These are phyloP conservation scores for Isaurus tuberculatus DNA, from an alignment of 92 coral and sea anemone species.

Conservation along the genomic window DNA sequence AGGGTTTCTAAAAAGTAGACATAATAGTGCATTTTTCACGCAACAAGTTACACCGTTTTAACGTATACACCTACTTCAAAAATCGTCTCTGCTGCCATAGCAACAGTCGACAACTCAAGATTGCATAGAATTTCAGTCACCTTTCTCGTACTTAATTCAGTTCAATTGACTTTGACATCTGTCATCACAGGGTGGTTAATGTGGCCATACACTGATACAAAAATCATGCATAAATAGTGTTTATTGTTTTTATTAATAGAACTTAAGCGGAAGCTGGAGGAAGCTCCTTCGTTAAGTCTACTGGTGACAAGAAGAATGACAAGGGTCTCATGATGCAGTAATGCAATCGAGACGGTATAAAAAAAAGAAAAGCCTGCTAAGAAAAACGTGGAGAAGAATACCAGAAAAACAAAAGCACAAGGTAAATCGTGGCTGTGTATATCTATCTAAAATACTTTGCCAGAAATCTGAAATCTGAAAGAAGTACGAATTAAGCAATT, in stretches of 20 bases:
- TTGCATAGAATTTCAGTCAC: background rate
- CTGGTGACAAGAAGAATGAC: conserved; percentile 38
- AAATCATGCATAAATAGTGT: background rate
- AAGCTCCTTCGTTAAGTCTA: conserved; percentile 58
- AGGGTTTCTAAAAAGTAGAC: no score
- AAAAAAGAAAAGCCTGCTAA: background rate
- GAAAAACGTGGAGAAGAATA: background rate
- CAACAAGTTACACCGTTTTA: no score
- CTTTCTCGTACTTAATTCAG: background rate
- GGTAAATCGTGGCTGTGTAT: background rate
- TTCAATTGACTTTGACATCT: no score
- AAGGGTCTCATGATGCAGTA: conserved; percentile 27
- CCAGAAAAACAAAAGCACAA: background rate
- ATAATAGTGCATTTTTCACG: no score
- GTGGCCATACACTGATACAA: background rate
- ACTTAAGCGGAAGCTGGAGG: conserved; percentile 48
- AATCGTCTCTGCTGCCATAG: background rate
- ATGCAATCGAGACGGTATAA: conserved; percentile 53
- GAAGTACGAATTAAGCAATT: background rate
- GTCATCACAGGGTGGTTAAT: background rate
- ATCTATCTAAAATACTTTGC: background rate
- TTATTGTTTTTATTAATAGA: no score
- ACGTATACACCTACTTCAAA: no score
- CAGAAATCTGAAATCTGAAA: background rate
- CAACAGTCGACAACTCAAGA: background rate